Base-by-base conservation (phyloP, 53 echinoderm and acorn worm species). In the Astropecten irregularis region DNA sequence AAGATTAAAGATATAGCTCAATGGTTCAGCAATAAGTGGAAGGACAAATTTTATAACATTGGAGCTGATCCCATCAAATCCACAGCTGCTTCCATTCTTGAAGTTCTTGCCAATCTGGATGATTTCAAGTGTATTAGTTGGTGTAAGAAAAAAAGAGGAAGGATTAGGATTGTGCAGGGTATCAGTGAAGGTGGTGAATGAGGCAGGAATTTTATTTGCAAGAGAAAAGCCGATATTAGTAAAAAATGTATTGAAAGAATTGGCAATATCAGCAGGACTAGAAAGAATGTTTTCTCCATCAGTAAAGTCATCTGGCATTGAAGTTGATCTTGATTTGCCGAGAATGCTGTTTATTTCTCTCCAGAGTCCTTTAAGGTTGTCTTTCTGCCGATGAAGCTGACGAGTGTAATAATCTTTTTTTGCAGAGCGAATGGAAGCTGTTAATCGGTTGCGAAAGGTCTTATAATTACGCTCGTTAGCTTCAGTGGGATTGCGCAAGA, bases 151-250 rank as follows among this genome's bases (percentile, higher is more conserved):
- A 64, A 64, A 35, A 14, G 64, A 64, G 16, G 3, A 64, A 28
- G 32, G 15, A n/a, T 32, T 50, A 16, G 71, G n/a, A 16, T 51
- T 33, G 31, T 51, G 35, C 15, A 51, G 37, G 36, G 47, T 48
- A 21, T 52, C 34, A 1, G 25, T 48, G 33, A 71, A 71, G 23
- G 4, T 15, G 5, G 51, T 9, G 5, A 23, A 3, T 26, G 71
- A 15, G 20, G 71, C 18, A 8, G 71, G 71, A 11, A 71, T 71
- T 49, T 50, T 71, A 13, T 30, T 50, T 1, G 44, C 40, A 1
- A 68, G 40, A 68, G 68, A 68, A n/a, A 42, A 38, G 22, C 68
- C 38, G 34, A 42, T 68, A 42, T 68, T 40, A 40, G 68, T 39
- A 42, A 68, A 68, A 6, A 36, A 68, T 1, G 10, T 21, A 33